These are phyloP conservation scores for Camelus bactrianus DNA, from an alignment of 2,113 vertebrate species.

Conservation along the genomic window DNA sequence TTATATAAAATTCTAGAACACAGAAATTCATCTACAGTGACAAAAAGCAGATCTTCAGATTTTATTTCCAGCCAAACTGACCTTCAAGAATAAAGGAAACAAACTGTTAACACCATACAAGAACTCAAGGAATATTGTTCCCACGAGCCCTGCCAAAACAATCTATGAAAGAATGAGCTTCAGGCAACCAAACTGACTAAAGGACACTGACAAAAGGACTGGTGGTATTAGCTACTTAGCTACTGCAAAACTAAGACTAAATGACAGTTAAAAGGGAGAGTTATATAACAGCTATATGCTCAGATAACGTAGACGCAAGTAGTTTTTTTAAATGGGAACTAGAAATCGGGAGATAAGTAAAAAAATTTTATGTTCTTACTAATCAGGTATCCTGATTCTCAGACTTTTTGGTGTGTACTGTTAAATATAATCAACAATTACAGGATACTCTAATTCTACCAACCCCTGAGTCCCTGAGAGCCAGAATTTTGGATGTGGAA, in stretches of 20 bases:
- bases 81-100: background rate
- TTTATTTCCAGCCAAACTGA: background rate
- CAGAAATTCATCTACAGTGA: background rate
- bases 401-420: background rate
- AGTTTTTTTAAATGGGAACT: background rate
- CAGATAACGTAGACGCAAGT: background rate
- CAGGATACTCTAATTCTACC: background rate
- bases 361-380: background rate
- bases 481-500: background rate
- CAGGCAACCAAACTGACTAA: background rate
- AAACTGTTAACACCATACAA: background rate
- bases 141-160: background rate
- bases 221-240: background rate
- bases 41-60: background rate
- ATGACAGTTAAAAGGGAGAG: background rate
- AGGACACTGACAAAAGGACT: background rate
- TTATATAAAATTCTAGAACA: slow-evolving; percentile 31
- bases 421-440: background rate
- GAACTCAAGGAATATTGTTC: background rate
- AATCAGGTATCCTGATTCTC: background rate
- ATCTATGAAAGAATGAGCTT: background rate
- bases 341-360: background rate
- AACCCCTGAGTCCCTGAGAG: background rate
- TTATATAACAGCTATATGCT: background rate
- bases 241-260: background rate